Evolutionary conservation across 1,140 invertebrate genomes (phyloP).

Genomic region (Brachionus paranguensis): DNA sequence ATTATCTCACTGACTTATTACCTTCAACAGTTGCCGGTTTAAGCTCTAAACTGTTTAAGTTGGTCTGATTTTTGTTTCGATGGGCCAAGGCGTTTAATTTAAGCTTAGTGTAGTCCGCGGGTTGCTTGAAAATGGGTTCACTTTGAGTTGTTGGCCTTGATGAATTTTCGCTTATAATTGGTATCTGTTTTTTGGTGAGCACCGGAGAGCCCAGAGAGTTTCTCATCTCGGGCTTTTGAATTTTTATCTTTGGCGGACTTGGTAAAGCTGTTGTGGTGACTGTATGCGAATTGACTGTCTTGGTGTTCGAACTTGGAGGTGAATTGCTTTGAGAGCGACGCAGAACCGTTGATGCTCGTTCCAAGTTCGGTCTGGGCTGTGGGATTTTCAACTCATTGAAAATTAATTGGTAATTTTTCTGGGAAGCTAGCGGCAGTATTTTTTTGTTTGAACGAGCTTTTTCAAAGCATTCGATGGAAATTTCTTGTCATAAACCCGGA

Average conservation of each 20-base stretch:
- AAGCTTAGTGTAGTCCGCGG: neutral
- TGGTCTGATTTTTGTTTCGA: neutral
- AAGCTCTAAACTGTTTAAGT: conserved; percentile 21
- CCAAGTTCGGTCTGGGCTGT: neutral
- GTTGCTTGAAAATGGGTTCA: neutral
- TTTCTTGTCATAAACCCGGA: neutral
- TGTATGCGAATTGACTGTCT: neutral
- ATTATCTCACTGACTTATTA: neutral
- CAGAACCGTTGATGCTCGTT: neutral
- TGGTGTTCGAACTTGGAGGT: neutral
- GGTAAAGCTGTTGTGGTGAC: neutral
- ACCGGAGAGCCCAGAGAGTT: neutral
- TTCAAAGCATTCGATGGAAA: conserved; percentile 38
- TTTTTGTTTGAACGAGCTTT: conserved; percentile 10
- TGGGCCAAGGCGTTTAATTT: neutral
- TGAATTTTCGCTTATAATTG: neutral
- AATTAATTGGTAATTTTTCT: conserved; percentile 15
- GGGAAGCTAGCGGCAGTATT: neutral
- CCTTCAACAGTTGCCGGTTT: conserved; percentile 38
- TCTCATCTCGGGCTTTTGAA: neutral
- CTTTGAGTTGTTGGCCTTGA: neutral
- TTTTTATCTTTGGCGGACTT: neutral
- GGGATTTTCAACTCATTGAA: conserved; percentile 3
- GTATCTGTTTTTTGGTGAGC: neutral
- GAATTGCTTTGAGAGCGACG: neutral